phyloP scores from a whole-genome alignment of 2,888 invertebrate species.

The Drosophila falleni region DNA sequence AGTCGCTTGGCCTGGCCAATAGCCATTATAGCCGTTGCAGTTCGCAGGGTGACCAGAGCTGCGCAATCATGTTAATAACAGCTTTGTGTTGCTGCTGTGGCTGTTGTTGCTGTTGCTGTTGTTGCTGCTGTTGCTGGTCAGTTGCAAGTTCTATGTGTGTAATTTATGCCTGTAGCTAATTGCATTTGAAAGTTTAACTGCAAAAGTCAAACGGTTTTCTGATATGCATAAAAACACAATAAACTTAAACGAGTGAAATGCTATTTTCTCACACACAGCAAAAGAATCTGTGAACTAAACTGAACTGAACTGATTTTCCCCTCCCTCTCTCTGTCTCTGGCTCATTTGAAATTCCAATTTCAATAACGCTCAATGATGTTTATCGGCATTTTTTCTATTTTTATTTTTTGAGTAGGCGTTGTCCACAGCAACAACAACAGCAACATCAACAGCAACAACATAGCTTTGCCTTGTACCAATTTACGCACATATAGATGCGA shows the following conservation, averaged over 20 bases:
- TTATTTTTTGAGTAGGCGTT: conserved; percentile 73
- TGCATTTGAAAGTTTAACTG: conserved; percentile 80
- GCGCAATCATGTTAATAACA: conserved; percentile 79
- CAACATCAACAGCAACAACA: conserved; percentile 33
- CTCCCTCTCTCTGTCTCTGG: conserved; percentile 13
- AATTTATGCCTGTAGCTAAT: conserved; percentile 76
- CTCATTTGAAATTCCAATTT: conserved; percentile 81
- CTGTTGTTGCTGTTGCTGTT: conserved; percentile 41
- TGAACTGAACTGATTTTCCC: conserved; percentile 29
- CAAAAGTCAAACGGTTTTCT: conserved; percentile 79
- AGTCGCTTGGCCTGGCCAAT: conserved; percentile 24
- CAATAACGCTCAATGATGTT: conserved; percentile 80
- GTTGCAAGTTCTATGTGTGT: conserved; percentile 65
- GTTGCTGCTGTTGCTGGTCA: conserved; percentile 55
- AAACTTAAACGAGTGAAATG: conserved; percentile 53
- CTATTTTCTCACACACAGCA: conserved; percentile 54
- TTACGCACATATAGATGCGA: conserved; percentile 67
- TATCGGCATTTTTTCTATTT: conserved; percentile 59
- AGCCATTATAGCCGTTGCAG: conserved; percentile 53
- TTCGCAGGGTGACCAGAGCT: conserved; percentile 60
- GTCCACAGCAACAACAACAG: conserved; percentile 55
- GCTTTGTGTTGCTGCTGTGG: conserved; percentile 50
- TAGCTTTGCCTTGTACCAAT: conserved; percentile 77
- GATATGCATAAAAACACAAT: conserved; percentile 75
- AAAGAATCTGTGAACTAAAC: conserved; percentile 31